Conservation (phyloP, 2,113 vertebrate genomes). For the Thunnus maccoyii region DNA sequence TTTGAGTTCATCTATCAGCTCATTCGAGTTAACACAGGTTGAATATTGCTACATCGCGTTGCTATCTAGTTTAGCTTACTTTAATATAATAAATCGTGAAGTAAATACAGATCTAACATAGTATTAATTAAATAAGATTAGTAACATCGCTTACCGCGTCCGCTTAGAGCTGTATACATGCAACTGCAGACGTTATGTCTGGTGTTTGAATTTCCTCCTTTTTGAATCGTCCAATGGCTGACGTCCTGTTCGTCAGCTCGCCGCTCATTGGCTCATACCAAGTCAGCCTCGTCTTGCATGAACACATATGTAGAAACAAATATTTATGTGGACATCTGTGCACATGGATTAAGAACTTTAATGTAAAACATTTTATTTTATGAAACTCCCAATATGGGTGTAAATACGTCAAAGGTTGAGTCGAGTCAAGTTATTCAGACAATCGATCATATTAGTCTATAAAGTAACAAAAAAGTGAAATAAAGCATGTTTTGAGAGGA, state of each 20-base stretch:
- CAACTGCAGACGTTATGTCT: neutral
- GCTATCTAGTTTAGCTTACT: too few relatives aligned
- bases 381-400: too few relatives aligned
- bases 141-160: conserved; percentile 11
- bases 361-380: too few relatives aligned
- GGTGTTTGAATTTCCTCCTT: conserved; percentile 52
- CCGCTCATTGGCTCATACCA: conserved; percentile 50
- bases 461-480: too few relatives aligned
- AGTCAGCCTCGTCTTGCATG: neutral
- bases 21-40: neutral
- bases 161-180: rapidly evolving
- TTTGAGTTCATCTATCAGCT: neutral
- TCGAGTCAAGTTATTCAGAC: too few relatives aligned
- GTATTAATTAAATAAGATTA: neutral
- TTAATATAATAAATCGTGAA: too few relatives aligned
- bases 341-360: too few relatives aligned
- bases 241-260: neutral
- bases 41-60: too few relatives aligned
- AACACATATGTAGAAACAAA: neutral
- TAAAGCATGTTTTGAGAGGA: too few relatives aligned
- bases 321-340: too few relatives aligned
- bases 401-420: too few relatives aligned
- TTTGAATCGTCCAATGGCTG: conserved; percentile 78
- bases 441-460: too few relatives aligned
- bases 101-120: neutral